A percentile compares a stretch with the other conserved stretches of the same genome.
Conservation (phyloP, 1,140 invertebrate species). For the Heliothis virescens region DNA sequence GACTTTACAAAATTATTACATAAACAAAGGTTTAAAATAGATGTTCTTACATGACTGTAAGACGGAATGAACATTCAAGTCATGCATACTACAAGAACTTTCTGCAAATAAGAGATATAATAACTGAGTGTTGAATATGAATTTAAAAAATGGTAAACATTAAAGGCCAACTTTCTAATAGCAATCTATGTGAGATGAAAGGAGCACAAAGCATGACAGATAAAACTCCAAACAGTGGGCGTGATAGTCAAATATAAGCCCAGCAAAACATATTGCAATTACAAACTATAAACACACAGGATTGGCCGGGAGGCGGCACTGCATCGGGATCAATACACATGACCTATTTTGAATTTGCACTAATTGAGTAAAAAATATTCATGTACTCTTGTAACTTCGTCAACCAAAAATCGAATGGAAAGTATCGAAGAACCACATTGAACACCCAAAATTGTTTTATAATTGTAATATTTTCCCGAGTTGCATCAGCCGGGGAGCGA, state of each 20-base stretch:
- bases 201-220: not conserved
- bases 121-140: not conserved
- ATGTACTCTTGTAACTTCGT: no score
- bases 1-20: constrained; percentile 6
- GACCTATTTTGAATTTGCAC: constrained; percentile 1
- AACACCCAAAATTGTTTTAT: no score
- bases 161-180: not conserved
- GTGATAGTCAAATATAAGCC: not conserved
- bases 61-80: not conserved
- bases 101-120: not conserved
- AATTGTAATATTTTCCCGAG: constrained; percentile 29
- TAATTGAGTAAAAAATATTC: not conserved
- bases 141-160: not conserved
- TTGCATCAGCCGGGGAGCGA: constrained; percentile 72
- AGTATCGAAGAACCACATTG: not conserved
- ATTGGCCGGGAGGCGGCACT: constrained; percentile 19
- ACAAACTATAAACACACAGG: constrained; percentile 2
- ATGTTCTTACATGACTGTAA: not conserved
- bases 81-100: not conserved
- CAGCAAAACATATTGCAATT: not conserved
- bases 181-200: not conserved
- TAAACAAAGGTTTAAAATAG: constrained; percentile 34
- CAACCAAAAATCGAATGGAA: not conserved
- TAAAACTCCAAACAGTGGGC: constrained; percentile 2
- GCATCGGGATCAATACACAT: constrained; percentile 24